A percentile compares a stretch with the other conserved stretches of the same genome.
Conservation (phyloP, 2,113 vertebrate genomes). For the Amazona vittata region DNA sequence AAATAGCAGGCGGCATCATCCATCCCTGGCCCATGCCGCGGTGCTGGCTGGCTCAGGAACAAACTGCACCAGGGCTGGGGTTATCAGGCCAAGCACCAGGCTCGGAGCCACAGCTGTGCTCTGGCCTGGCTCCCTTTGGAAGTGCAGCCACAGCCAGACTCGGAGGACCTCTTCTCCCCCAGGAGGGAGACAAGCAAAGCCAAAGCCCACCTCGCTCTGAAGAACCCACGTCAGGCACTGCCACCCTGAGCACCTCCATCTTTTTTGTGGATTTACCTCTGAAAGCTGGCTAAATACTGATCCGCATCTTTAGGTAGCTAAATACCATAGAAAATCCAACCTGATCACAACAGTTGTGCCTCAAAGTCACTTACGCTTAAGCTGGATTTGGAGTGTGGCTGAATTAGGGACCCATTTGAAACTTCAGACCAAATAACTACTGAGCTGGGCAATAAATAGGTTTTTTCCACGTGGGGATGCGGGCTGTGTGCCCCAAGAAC, state of each 20-base stretch:
- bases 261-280: neutral
- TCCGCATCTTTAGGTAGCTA: conserved; percentile 39
- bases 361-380: neutral
- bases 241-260: neutral
- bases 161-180: fast-evolving
- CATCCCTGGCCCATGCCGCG: fast-evolving
- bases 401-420: neutral
- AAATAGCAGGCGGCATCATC: neutral
- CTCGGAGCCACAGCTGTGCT: neutral
- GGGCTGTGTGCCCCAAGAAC: neutral
- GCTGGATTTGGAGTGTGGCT: neutral
- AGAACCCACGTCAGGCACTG: neutral
- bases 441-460: neutral
- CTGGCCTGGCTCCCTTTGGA: neutral
- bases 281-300: neutral
- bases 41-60: neutral
- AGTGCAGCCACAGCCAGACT: neutral
- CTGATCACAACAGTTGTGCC: neutral
- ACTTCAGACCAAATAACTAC: neutral
- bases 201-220: neutral
- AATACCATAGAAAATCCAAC: conserved; percentile 9
- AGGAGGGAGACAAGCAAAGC: neutral
- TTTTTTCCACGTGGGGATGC: neutral
- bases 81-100: neutral
- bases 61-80: neutral